Conservation (phyloP, 23 tunicate genomes). For the Halocynthia aurantium region DNA sequence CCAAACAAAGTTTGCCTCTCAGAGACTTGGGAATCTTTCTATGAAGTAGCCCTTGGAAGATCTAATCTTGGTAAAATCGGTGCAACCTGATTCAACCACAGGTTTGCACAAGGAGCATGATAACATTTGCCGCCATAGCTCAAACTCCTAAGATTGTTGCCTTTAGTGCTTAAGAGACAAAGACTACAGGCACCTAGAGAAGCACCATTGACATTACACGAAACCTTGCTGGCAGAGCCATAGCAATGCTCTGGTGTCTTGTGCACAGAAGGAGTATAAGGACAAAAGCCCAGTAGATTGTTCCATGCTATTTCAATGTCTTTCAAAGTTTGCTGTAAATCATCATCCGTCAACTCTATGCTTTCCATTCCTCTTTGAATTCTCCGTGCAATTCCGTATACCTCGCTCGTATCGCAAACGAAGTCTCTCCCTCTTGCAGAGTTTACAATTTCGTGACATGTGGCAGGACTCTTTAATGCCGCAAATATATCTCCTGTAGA, state of each 20-base stretch:
- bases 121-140: slow-evolving; percentile 38
- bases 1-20: no score
- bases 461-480: slow-evolving; percentile 25
- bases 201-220: not conserved
- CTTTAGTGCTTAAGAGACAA: slow-evolving; percentile 9
- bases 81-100: slow-evolving; percentile 63
- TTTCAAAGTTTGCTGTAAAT: slow-evolving; percentile 26
- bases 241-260: slow-evolving; percentile 22
- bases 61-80: slow-evolving; percentile 46
- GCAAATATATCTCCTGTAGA: slow-evolving; percentile 32
- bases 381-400: slow-evolving; percentile 40
- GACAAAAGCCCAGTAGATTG: slow-evolving; percentile 57
- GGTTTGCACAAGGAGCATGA: slow-evolving; percentile 71
- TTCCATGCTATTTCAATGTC: slow-evolving; percentile 71
- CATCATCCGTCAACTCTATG: slow-evolving; percentile 23
- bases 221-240: not conserved
- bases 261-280: slow-evolving; percentile 33
- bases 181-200: slow-evolving; percentile 2
- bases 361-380: slow-evolving; percentile 25
- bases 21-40: no score
- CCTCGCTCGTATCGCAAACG: slow-evolving; percentile 54
- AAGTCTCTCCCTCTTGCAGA: slow-evolving; percentile 43
- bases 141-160: not conserved
- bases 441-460: slow-evolving; percentile 52
- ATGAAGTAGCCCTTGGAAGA: not conserved